Percentiles rank a stretch among this genome's conserved stretches.
phyloP scores from a whole-genome alignment of 1,140 invertebrate genomes.

The Calliopsis andreniformis region DNA sequence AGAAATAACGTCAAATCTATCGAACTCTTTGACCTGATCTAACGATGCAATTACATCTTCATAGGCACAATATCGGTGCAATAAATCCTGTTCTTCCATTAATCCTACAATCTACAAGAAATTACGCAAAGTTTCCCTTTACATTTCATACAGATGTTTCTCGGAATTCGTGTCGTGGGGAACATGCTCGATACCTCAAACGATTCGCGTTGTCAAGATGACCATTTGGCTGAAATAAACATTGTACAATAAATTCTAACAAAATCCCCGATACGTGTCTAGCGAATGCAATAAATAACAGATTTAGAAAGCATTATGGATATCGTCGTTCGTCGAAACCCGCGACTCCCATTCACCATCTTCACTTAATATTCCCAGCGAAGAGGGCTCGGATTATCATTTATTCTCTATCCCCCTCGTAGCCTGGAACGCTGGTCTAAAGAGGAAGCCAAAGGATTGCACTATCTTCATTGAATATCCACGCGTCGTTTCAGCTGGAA shows the following conservation, averaged over 20 bases:
- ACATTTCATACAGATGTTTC: background rate
- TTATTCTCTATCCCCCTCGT: background rate
- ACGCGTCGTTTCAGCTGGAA: background rate
- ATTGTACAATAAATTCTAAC: background rate
- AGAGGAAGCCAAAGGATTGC: background rate
- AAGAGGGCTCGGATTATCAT: constrained; percentile 24
- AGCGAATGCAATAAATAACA: constrained; percentile 23
- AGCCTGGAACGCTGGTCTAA: background rate
- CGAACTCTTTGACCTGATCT: background rate
- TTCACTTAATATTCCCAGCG: constrained; percentile 19
- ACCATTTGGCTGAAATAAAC: background rate
- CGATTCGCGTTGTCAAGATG: constrained; percentile 2
- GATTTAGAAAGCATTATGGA: constrained; percentile 35
- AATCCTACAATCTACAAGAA: background rate
- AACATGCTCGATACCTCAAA: background rate
- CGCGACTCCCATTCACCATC: constrained; percentile 20
- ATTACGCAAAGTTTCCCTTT: background rate
- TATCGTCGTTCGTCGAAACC: constrained; percentile 7
- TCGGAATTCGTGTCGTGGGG: background rate
- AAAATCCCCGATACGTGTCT: constrained; percentile 12
- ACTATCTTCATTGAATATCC: constrained; percentile 1
- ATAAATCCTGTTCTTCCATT: background rate
- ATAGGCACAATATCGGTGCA: background rate
- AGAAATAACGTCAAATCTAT: background rate
- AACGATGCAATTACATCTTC: background rate